Evolutionary conservation across 2,797 vertebrate species (phyloP).

Genomic region (Chiloscyllium punctatum): DNA sequence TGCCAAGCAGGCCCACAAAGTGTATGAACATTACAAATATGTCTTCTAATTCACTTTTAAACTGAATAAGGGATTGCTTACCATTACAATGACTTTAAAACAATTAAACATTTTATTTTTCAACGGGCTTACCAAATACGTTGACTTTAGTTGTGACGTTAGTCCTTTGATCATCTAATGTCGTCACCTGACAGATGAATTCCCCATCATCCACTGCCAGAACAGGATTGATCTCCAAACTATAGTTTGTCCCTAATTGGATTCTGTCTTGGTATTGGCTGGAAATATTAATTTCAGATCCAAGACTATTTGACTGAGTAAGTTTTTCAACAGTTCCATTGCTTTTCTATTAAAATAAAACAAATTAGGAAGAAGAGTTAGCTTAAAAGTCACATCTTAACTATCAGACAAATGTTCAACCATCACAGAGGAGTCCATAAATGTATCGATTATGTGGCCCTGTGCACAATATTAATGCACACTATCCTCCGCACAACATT

Average conservation of each 20-base stretch:
- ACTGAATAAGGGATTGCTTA: background rate
- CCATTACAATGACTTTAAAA: background rate
- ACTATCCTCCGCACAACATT: background rate
- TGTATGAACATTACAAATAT: background rate
- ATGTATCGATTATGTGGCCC: background rate
- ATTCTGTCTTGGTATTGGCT: background rate
- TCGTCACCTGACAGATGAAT: slow-evolving; percentile 2
- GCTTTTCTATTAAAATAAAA: slow-evolving; percentile 8
- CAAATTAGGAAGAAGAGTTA: background rate
- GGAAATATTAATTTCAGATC: background rate
- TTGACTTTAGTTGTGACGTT: background rate
- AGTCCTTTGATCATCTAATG: background rate
- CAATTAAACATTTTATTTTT: background rate
- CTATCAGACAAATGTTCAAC: background rate
- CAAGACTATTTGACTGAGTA: background rate
- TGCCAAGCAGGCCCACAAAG: background rate
- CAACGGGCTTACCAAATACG: slow-evolving; percentile 3
- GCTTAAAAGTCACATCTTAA: background rate
- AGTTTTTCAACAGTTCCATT: background rate
- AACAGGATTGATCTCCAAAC: background rate
- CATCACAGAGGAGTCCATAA: background rate
- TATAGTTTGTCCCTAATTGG: background rate
- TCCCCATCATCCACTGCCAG: slow-evolving; percentile 6
- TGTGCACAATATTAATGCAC: background rate
- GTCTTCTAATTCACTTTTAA: background rate